Evolutionary conservation across 1,140 invertebrate genomes (phyloP), one percentile per base, ranked within the genome.

Genomic region (Aporrectodea caliginosa): DNA sequence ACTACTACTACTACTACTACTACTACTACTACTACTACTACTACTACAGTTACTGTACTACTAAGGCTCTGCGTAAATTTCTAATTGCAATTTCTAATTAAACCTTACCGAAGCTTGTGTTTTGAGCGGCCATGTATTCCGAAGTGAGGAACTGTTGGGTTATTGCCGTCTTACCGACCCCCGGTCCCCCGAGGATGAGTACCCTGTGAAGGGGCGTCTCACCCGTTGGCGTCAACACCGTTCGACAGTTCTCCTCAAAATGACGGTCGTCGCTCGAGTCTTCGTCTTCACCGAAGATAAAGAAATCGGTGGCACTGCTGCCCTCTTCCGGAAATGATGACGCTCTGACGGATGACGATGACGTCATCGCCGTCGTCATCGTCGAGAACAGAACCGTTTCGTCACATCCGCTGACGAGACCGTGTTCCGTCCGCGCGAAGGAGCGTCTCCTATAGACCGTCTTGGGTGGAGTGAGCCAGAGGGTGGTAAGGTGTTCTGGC

Each of bases 71-170:
- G 22, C 22, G 6, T 12, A 12, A 12, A 58, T 58, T 58, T 58
- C 22, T 22, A 6, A 58, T 22, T 58, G 43, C 6, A 58, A 58
- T 12, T 58, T 6, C 43, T 58, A 6, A 22, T 58, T 22, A 22
- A 30, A 30, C n/a, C 75, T n/a, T 58, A 86, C 85, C 85, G 75
- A 84, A 84, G 35, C 78, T 83, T 0, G 93, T 93, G 87, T 96
- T 94, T 85, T 95, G 95, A 0, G 94, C 94, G 87, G 95, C 95
- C 91, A 96, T 94, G 85, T 95, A 96, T 83, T 97, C 95, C 74
- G 94, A 95, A 2, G 94, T 96, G 93, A 96, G 95, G 85, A 96
- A 96, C 86, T 97, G 95, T 0, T 93, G 93, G 0, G 94, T 93
- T 1, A 96, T 89, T 0, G 94, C 93, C 0, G 94, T 94, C 88